phyloP scores from a whole-genome alignment of 2,888 invertebrate genomes.

The Drosophila picticornis region DNA sequence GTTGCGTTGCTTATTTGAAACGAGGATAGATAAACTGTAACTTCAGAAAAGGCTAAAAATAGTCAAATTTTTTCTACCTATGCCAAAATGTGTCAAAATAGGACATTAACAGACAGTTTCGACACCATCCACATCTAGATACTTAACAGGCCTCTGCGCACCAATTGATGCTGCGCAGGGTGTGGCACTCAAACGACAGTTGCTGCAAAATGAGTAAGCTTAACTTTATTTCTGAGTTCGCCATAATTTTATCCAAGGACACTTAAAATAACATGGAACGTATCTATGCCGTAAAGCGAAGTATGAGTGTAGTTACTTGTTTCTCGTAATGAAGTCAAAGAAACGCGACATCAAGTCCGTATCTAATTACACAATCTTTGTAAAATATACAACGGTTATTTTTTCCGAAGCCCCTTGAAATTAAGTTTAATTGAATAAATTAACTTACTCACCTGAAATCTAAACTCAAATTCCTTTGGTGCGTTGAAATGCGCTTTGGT shows the following conservation, averaged over 20 bases:
- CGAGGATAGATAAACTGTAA: not conserved
- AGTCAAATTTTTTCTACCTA: conserved; percentile 16
- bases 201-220: conserved; percentile 10
- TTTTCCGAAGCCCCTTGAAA: not conserved
- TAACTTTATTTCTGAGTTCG: not conserved
- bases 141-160: conserved; percentile 35
- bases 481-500: conserved; percentile 86
- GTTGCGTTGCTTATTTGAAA: not conserved
- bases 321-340: not conserved
- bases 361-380: not conserved
- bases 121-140: not conserved
- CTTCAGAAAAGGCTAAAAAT: not conserved
- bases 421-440: not conserved
- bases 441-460: conserved; percentile 92
- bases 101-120: conserved; percentile 29
- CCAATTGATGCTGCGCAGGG: conserved; percentile 54
- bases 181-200: conserved; percentile 51
- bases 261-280: not conserved
- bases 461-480: conserved; percentile 95
- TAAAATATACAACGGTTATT: not conserved
- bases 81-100: conserved; percentile 42
- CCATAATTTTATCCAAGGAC: not conserved
- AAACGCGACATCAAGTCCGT: not conserved
- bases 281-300: no score
- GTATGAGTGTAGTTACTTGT: not conserved